These are phyloP conservation scores for Potamilus streckersoni DNA, from an alignment of 1,140 invertebrate species.

Conservation along the genomic window DNA sequence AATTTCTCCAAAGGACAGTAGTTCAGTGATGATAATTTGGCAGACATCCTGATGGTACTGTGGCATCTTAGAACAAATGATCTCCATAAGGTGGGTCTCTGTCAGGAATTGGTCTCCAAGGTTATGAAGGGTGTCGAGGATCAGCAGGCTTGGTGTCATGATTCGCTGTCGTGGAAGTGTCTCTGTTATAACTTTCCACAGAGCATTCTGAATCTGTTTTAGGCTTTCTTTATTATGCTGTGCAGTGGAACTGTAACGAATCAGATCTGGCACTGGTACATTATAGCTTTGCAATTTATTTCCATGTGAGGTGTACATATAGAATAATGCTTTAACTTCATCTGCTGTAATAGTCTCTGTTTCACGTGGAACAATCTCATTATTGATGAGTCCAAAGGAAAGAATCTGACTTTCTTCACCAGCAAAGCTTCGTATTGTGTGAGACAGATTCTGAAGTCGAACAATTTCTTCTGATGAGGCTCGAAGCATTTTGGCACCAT, in stretches of 20 bases:
- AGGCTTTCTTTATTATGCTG: not conserved
- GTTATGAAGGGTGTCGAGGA: constrained; percentile 11
- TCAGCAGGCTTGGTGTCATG: constrained; percentile 13
- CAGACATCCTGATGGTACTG: constrained; percentile 17
- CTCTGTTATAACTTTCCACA: constrained; percentile 27
- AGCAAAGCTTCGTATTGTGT: constrained; percentile 19
- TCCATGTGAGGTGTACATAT: constrained; percentile 10
- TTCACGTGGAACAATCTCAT: not conserved
- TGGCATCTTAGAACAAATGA: constrained; percentile 21
- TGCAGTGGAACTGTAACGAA: not conserved
- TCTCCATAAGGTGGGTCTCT: constrained; percentile 11
- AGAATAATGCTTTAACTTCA: constrained; percentile 30
- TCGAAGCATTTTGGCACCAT: constrained; percentile 28
- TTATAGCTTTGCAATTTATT: constrained; percentile 23
- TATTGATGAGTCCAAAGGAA: constrained; percentile 19
- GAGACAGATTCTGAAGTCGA: constrained; percentile 19
- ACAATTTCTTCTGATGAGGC: constrained; percentile 14
- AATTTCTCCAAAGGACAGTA: constrained; percentile 21
- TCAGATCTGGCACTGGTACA: constrained; percentile 27
- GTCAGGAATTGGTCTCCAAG: constrained; percentile 10
- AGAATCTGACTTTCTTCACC: constrained; percentile 26
- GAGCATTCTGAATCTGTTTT: constrained; percentile 1
- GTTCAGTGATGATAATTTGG: constrained; percentile 21
- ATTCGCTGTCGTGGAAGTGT: constrained; percentile 20
- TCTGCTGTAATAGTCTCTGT: constrained; percentile 4